phyloP scores from a whole-genome alignment of 2,888 invertebrate species.

The Autographa pulchrina region DNA sequence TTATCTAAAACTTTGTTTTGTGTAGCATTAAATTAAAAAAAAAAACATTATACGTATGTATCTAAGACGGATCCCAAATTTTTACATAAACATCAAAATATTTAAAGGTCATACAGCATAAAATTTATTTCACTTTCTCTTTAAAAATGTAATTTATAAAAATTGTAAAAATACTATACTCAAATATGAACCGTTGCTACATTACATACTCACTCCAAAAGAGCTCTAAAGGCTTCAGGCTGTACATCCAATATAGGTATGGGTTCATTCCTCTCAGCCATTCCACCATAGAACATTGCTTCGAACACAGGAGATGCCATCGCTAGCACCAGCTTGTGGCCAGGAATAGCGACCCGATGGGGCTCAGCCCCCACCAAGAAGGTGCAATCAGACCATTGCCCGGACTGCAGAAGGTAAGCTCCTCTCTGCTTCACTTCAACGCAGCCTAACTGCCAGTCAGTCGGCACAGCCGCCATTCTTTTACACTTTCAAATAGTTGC shows the following conservation, averaged over 20 bases:
- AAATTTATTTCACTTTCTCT: no score
- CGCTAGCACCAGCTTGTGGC: constrained; percentile 94
- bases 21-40: no score
- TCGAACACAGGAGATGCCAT: constrained; percentile 97
- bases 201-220: constrained; percentile 91
- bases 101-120: no score
- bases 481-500: background rate
- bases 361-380: constrained; percentile 95
- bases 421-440: constrained; percentile 93
- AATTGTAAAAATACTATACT: background rate
- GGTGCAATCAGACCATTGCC: constrained; percentile 95
- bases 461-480: constrained; percentile 87
- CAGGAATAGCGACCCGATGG: constrained; percentile 92
- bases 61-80: no score
- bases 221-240: constrained; percentile 95
- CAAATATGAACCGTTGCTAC: background rate
- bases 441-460: constrained; percentile 94
- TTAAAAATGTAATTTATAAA: no score
- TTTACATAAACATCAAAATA: no score
- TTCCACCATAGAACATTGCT: constrained; percentile 96
- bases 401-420: constrained; percentile 93
- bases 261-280: constrained; percentile 94
- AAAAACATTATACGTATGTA: no score
- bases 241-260: constrained; percentile 95
- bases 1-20: no score